Base-by-base conservation (phyloP, 2,888 invertebrate species). In the Oscheius sp. region DNA sequence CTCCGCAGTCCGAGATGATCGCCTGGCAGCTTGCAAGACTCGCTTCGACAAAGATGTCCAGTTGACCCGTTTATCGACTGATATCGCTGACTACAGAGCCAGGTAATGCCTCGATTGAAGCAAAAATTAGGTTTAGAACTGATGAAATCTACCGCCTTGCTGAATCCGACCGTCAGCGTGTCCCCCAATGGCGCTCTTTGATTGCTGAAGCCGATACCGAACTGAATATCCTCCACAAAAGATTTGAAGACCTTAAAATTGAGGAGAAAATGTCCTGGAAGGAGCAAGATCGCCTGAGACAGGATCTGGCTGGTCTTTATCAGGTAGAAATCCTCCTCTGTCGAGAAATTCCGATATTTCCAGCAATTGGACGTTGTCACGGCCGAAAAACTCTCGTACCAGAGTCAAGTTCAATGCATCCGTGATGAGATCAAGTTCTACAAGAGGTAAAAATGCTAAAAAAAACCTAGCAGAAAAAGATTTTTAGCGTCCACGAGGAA, bases 341-440 rank as follows among this genome's bases (percentile, higher is more conserved):
- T 35, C 3, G 35, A 9, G 35, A 35, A 35, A 35, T 35, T 6
- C 9, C 35, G 3, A 3, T 9, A 13, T 23, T 35, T 49, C 5
- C 5, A 53, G 53, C 46, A 29, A 29, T 35, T 66, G 52, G 66
- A 66, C 29, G 49, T n/a, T 23, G 23, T 29, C n/a, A 21, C 18
- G 49, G 25, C 23, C 16, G 66, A 49, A 7, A 49, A 53, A 1
- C n/a, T 66, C 13, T n/a, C 52, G 52, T 66, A 46, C 35, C 66
- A 66, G 21, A 18, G 27, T 6, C 66, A 66, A 12, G n/a, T 66
- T 16, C 52, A 49, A 27, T 46, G 52, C 1, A 49, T 49, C 29
- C 49, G 29, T 3, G 66, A 49, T 27, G 66, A 66, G 29, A 52
- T 66, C n/a, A 49, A 53, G 52, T 66, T 66, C 66, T 21, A 29